These are phyloP conservation scores for Drosophila chauvacae DNA, from an alignment of 1,140 invertebrate species.

Conservation along the genomic window DNA sequence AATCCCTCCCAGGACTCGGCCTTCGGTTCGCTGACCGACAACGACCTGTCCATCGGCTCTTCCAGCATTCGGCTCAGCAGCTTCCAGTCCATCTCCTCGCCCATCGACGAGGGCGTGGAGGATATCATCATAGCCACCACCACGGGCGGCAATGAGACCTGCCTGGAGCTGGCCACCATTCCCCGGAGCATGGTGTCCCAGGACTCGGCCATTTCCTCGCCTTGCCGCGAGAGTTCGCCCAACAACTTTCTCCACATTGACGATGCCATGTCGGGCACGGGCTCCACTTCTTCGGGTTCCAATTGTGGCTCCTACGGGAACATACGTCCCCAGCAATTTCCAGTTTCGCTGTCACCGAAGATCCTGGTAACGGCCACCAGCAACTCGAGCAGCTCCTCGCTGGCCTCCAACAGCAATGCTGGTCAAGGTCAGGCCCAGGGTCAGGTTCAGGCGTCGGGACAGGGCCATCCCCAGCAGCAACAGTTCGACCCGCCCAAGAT, in stretches of 20 bases:
- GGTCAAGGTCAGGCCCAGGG: constrained; percentile 28
- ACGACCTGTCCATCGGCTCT: constrained; percentile 81
- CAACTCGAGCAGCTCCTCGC: constrained; percentile 77
- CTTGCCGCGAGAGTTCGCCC: constrained; percentile 79
- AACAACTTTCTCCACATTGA: constrained; percentile 80
- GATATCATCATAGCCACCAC: constrained; percentile 83
- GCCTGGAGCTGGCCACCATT: constrained; percentile 78
- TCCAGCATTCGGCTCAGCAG: constrained; percentile 82
- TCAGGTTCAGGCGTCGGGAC: constrained; percentile 16
- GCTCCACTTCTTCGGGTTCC: constrained; percentile 72
- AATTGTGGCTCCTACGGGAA: constrained; percentile 62
- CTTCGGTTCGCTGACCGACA: constrained; percentile 83
- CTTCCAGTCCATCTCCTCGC: constrained; percentile 84
- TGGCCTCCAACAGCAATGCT: constrained; percentile 59
- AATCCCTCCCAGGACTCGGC: constrained; percentile 84
- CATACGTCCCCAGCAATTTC: constrained; percentile 78
- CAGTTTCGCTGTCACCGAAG: constrained; percentile 78
- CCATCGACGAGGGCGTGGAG: constrained; percentile 84
- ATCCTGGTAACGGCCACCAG: constrained; percentile 80
- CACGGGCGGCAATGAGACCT: constrained; percentile 80
- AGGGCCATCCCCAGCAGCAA: constrained; percentile 49
- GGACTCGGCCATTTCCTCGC: constrained; percentile 82
- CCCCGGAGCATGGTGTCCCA: constrained; percentile 82
- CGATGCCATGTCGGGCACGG: constrained; percentile 69
- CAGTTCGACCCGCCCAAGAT: constrained; percentile 84